Evolutionary conservation across 37 sponge, comb jelly and placozoan genomes (phyloP), one percentile per base, ranked within the genome.

Genomic region (Cladorhizidae sp.): DNA sequence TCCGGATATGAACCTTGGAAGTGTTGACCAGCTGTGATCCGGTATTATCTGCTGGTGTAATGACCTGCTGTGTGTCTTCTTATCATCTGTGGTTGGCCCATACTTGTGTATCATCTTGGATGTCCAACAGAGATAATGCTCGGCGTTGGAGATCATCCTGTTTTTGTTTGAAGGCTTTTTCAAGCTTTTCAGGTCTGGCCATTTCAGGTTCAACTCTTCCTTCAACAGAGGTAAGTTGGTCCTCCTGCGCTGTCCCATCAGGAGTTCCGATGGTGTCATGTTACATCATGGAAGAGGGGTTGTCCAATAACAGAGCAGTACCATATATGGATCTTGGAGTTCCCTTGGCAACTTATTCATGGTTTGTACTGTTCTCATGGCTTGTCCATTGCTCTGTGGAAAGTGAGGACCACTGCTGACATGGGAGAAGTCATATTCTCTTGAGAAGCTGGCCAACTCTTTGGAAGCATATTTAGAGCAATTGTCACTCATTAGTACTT

Each of bases 211-310:
- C 11, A 87, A 59, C 39, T 43, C 28, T 38, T 68, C 40, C 11
- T 35, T 68, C 9, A n/a, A 39, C 45, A n/a, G 37, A 21, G 31
- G 35, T 57, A n/a, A 43, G 59, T 17, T 72, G 76, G 9, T 75
- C 15, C 49, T 80, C 36, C 1, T 81, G 38, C 20, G 52, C 64
- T 82, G 36, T 59, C 89, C 89, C 89, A 88, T 88, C 38, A 76
- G 72, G 31, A 88, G 67, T 57, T 88, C 79, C 1, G 89, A 76
- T 26, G 83, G 89, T 37, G 57, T 57, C 11, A 35, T 18, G 17
- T 59, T 17, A 32, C 84, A 89, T 84, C 89, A 83, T 25, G 84
- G 89, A 2, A 89, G 67, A 2, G 73, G 89, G 2, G 74, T 89
- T 20, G 89, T 33, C 6, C 75, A 75, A 45, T 83, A 83, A 52